Base-by-base conservation (phyloP, 2,888 invertebrate species). In the Incurvaria masculella region DNA sequence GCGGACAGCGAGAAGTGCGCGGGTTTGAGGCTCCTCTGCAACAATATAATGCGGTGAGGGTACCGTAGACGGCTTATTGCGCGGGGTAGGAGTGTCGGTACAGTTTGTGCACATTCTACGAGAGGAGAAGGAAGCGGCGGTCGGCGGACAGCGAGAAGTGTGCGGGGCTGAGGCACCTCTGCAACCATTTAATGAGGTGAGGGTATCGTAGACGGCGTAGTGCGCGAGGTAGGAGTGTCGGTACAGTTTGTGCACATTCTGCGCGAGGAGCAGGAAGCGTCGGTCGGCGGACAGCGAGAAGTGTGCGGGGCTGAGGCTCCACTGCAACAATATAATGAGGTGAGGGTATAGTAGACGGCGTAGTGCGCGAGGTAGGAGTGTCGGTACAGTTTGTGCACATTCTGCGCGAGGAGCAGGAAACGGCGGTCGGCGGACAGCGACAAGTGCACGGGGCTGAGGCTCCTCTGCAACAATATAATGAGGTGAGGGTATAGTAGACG, bases 301-400 rank as follows among this genome's bases (percentile, higher is more conserved):
- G 54, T 86, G 83, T 18, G 85, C 84, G 38, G 91, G 91, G 63
- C 92, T 89, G 61, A 92, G 72, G 47, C 88, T 85, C 66, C 88
- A 85, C 94, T 93, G 84, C 42, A n/a, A n/a, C n/a, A n/a, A n/a
- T n/a, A n/a, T n/a, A n/a, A 94, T 93, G 89, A 87, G 49, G 90
- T 89, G 55, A 86, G 83, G 57, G 91, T 84, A 62, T 94, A 91
- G 75, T 89, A 93, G 61, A 94, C 83, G 49, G 87, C 87, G 66
- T 94, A 94, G 66, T 91, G 87, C n/a, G 94, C 93, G 62, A 90
- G 79, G 72, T 86, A 91, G 8, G 93, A 92, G 67, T 90, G 86
- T 42, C 91, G 82, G 68, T 92, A 91, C 42, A 92, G 75, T 75
- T 90, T 90, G 65, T 86, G 85, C 40, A 91, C 82, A 61, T 88